Evolutionary conservation across 2,113 vertebrate species (phyloP).

Genomic region (Daboia siamensis): DNA sequence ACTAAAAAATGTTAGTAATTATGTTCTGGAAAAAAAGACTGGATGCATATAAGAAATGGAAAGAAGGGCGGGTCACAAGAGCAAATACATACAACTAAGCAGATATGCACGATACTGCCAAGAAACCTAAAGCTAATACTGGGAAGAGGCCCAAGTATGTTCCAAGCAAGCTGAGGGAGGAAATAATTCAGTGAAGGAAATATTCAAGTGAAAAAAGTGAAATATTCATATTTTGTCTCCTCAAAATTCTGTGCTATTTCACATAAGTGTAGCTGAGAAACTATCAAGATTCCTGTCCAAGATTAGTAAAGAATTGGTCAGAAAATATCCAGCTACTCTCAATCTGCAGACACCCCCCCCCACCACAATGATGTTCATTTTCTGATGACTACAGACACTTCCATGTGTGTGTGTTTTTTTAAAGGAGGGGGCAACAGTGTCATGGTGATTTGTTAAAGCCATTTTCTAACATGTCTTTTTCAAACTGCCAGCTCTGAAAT

Average conservation of each 20-base stretch:
- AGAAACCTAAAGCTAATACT: neutral
- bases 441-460: neutral
- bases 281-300: neutral
- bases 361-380: neutral
- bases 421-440: neutral
- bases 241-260: neutral
- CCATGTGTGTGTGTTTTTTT: no score
- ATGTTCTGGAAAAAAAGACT: neutral
- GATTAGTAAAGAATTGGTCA: neutral
- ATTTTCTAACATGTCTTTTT: neutral
- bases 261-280: neutral
- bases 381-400: neutral
- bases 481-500: neutral
- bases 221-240: neutral
- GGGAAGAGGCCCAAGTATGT: neutral
- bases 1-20: neutral
- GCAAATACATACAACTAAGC: neutral
- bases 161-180: neutral
- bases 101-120: neutral
- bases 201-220: neutral
- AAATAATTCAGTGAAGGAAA: neutral
- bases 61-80: neutral
- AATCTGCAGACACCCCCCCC: neutral
- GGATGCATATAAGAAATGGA: neutral
- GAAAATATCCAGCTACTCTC: neutral